Evolutionary conservation across 2,888 invertebrate genomes (phyloP).

Genomic region (Anagyrus pseudococci): DNA sequence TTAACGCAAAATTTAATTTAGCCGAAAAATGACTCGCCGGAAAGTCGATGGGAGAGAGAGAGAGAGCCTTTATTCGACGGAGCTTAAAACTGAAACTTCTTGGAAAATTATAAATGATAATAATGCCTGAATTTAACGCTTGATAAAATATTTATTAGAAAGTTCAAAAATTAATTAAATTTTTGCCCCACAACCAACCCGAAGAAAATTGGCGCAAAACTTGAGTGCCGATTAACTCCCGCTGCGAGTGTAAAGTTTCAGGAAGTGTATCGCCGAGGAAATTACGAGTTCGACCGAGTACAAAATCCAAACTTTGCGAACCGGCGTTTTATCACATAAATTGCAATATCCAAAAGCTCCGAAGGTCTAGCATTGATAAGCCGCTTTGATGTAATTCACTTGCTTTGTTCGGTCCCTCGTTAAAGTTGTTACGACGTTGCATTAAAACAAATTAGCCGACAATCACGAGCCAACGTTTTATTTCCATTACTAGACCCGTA

Average conservation of each 20-base stretch:
- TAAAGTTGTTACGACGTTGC: too few species aligned
- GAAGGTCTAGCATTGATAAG: slow-evolving; percentile 11
- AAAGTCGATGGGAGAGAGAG: too few species aligned
- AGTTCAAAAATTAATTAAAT: not conserved
- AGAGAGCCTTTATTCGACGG: too few species aligned
- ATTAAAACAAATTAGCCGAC: too few species aligned
- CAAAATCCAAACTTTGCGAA: slow-evolving; percentile 1
- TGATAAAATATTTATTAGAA: too few species aligned
- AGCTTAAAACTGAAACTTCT: too few species aligned
- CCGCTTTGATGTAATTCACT: not conserved
- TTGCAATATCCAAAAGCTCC: slow-evolving; percentile 12
- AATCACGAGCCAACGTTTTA: too few species aligned
- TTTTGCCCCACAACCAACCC: not conserved
- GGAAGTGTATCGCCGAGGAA: slow-evolving; percentile 10
- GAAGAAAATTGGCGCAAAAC: slow-evolving; percentile 2
- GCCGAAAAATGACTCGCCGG: too few species aligned
- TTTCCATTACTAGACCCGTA: too few species aligned
- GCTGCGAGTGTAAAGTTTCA: not conserved
- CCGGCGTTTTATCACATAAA: not conserved
- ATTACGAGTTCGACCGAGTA: slow-evolving; percentile 9
- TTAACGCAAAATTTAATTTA: too few species aligned
- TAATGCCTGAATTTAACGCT: not conserved
- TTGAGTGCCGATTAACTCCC: slow-evolving; percentile 15
- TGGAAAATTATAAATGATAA: too few species aligned
- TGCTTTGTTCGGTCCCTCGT: too few species aligned